Evolutionary conservation across 2,113 vertebrate genomes (phyloP).

Genomic region (Sorex fumeus): DNA sequence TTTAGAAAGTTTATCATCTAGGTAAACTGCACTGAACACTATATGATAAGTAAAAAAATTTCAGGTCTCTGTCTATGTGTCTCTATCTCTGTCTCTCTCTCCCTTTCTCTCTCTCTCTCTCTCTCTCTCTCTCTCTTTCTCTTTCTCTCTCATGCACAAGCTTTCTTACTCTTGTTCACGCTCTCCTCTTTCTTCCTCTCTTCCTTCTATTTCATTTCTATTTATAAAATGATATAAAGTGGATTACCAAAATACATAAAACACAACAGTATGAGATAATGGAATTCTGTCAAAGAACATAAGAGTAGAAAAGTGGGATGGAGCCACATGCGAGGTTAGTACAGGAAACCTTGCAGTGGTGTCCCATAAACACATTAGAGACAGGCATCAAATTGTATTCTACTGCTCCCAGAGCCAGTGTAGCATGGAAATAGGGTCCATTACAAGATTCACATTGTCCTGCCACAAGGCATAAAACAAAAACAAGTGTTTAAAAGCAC

Average conservation of each 20-base stretch:
- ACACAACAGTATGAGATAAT: neutral
- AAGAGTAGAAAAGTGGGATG: neutral
- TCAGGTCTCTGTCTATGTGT: no score
- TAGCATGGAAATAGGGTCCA: neutral
- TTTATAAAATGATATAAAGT: slow-evolving; percentile 8
- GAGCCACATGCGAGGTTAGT: neutral
- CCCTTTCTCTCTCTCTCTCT: no score
- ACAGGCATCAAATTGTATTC: slow-evolving; percentile 14
- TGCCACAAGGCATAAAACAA: neutral
- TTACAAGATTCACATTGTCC: neutral
- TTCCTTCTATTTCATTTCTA: neutral
- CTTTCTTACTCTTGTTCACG: no score
- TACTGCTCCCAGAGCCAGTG: neutral
- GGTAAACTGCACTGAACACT: no score
- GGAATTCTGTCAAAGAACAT: neutral
- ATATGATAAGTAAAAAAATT: no score
- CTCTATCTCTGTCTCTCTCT: no score
- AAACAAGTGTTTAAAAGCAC: neutral
- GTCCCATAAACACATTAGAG: neutral
- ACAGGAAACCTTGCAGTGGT: neutral
- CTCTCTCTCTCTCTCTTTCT: neutral
- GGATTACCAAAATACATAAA: neutral
- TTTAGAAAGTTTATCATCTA: no score
- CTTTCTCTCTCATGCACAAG: no score
- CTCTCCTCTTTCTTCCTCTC: neutral